Evolutionary conservation across 2,113 vertebrate genomes (phyloP).

Genomic region (Upupa epops): DNA sequence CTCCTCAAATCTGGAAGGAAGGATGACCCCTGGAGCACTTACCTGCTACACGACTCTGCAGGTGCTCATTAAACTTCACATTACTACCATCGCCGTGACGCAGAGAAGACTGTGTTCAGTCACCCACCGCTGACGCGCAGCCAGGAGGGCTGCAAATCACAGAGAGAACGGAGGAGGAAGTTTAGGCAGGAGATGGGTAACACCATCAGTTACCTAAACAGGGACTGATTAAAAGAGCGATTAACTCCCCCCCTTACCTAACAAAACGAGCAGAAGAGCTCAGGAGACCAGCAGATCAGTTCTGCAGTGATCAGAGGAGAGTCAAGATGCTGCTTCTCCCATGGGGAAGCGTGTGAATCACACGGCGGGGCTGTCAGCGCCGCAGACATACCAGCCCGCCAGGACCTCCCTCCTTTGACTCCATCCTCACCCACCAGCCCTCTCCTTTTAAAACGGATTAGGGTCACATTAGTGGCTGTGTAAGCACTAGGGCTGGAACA

Average conservation of each 20-base stretch:
- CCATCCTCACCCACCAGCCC: not conserved
- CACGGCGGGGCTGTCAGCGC: accelerated
- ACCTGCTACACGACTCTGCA: constrained; percentile 43
- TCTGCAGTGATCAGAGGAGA: not conserved
- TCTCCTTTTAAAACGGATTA: constrained; percentile 28
- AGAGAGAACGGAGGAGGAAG: constrained; percentile 21
- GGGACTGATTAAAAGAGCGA: not conserved
- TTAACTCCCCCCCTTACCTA: constrained; percentile 3
- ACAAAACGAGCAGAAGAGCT: not conserved
- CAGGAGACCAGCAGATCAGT: not conserved
- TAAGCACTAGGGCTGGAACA: constrained; percentile 8
- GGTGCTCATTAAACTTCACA: constrained; percentile 48
- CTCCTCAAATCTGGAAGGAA: not conserved
- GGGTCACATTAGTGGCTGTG: not conserved
- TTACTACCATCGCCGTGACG: not conserved
- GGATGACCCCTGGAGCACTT: constrained; percentile 32
- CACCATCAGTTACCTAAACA: constrained; percentile 22
- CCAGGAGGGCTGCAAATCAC: constrained; percentile 50
- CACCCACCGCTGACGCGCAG: not conserved
- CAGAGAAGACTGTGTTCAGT: not conserved
- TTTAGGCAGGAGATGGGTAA: not conserved
- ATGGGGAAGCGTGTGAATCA: not conserved
- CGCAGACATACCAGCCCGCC: not conserved
- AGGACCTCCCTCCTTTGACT: not conserved
- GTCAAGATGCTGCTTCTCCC: not conserved